A percentile compares a stretch with the other conserved stretches of the same genome.
Evolutionary conservation across 2,113 vertebrate species (phyloP).

Genomic region (Syrrhaptes paradoxus): DNA sequence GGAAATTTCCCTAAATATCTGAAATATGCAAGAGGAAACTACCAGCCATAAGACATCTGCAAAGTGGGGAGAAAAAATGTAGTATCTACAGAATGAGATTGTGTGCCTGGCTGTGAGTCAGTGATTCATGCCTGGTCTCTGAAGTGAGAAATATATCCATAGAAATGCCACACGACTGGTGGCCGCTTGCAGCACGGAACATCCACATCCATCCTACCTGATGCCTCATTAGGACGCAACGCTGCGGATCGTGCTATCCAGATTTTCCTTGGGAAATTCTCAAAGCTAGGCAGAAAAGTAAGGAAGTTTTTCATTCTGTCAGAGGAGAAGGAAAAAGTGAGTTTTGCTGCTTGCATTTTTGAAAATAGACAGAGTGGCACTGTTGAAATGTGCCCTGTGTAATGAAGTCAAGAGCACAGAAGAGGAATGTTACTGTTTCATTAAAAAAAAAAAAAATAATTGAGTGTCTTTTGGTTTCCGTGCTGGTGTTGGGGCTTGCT

Average conservation of each 20-base stretch:
- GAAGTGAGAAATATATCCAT: accelerated
- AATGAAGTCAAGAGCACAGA: neutral
- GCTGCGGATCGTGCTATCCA: neutral
- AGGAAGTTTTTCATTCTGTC: neutral
- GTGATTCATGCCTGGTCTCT: accelerated
- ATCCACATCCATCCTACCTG: neutral
- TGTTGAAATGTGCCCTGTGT: neutral
- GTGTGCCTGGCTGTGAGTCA: neutral
- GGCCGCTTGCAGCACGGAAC: neutral
- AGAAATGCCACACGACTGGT: neutral
- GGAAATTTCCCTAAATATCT: neutral
- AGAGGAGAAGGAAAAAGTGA: neutral
- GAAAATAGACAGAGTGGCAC: neutral
- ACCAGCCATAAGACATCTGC: neutral
- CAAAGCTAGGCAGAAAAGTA: neutral
- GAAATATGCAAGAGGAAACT: neutral
- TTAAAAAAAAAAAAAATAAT: neutral
- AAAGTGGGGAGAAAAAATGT: neutral
- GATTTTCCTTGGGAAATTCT: neutral
- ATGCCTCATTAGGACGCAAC: neutral
- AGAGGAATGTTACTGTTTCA: neutral
- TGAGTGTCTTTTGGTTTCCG: neutral
- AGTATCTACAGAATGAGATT: neutral
- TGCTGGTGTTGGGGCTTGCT: neutral
- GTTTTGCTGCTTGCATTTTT: neutral